These are phyloP conservation scores for Pachyuromys duprasi DNA, from an alignment of 2,797 vertebrate genomes.

Conservation along the genomic window DNA sequence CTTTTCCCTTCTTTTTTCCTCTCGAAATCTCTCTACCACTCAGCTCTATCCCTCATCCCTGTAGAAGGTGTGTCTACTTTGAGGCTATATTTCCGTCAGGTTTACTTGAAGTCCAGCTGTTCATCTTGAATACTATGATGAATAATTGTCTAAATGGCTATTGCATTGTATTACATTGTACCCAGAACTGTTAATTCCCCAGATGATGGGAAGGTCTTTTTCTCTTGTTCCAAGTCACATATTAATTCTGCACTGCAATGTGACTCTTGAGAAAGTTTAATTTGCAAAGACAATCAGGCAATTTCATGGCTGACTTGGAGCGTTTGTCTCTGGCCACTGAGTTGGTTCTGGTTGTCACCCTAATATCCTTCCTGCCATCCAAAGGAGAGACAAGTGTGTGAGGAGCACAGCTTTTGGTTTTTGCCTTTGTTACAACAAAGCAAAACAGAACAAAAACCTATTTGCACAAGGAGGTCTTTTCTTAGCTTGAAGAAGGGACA, in stretches of 20 bases:
- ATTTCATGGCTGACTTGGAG: constrained; percentile 70
- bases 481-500: constrained; percentile 6
- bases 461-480: background rate
- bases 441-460: background rate
- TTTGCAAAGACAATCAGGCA: constrained; percentile 65
- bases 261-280: constrained; percentile 51
- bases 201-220: background rate
- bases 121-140: background rate
- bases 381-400: constrained; percentile 27
- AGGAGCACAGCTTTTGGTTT: constrained; percentile 40
- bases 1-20: background rate
- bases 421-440: constrained; percentile 44
- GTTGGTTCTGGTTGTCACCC: background rate
- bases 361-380: constrained; percentile 6
- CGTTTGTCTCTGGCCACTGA: constrained; percentile 61
- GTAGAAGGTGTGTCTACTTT: background rate
- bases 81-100: background rate
- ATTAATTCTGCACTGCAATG: constrained; percentile 55
- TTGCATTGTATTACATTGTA: constrained; percentile 2
- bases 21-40: background rate
- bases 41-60: background rate
- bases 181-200: background rate
- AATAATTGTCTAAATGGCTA: background rate
- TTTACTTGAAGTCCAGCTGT: constrained; percentile 28
- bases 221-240: background rate